Base-by-base conservation (phyloP, 2,888 invertebrate species). In the Tipula helvola region DNA sequence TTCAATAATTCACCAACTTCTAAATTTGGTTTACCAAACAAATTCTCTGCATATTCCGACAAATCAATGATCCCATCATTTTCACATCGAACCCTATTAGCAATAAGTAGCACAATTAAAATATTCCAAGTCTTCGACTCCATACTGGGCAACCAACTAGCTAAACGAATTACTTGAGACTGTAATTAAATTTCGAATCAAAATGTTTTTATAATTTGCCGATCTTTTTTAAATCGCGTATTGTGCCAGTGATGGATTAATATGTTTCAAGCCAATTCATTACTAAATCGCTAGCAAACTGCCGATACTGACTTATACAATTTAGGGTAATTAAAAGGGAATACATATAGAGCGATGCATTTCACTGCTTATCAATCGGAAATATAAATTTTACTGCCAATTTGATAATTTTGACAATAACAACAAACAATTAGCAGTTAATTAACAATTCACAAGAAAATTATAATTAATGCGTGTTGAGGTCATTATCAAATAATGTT, bases 11-110 rank as follows among this genome's bases (percentile, higher is more conserved):
- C 52, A 71, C 86, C 86, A 36, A 41, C 13, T 71, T 28, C 86
- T 16, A 7, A n/a, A 57, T 39, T 71, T 10, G 86, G 86, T 86
- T 36, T 36, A 10, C 86, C 86, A 86, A 71, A 86, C 8, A 86
- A 16, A 12, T 18, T 8, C n/a, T 36, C 36, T 36, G 57, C 86
- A 86, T 86, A 86, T 39, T 71, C 39, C 39, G 86, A 86, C 8
- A 86, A 41, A 36, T 86, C 71, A 86, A 86, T 86, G 13, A 13
- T 13, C 3, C 52, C 86, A 5, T 39, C n/a, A 36, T 71, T 71
- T n/a, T 57, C 36, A 86, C 71, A 18, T 28, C 71, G 28, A 2
- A 28, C 18, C 71, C 10, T 28, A 28, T 71, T 2, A 13, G 10
- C 12, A 10, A 71, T 18, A 28, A 71, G 3, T 2, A 28, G 12